Evolutionary conservation across 1,140 invertebrate genomes (phyloP).

Genomic region (Reticulitermes speratus): DNA sequence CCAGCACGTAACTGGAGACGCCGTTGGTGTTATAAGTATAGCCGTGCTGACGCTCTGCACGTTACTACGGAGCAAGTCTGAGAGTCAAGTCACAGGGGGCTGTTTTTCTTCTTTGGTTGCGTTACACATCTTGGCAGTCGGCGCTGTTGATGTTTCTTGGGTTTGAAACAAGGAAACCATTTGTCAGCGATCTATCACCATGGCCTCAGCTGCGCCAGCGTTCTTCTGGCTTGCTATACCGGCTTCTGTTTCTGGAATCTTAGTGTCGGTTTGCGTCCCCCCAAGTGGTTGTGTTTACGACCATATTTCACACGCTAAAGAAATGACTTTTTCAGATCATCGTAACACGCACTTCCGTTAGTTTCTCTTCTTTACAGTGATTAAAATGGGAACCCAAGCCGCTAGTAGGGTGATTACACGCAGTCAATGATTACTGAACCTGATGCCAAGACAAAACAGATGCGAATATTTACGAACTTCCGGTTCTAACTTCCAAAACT

Average conservation of each 20-base stretch:
- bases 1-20: constrained; percentile 2
- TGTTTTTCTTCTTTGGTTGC: not conserved
- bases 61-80: not conserved
- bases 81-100: not conserved
- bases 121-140: constrained; percentile 9
- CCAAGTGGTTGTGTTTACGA: not conserved
- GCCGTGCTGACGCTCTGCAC: not conserved
- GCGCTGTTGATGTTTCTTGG: constrained; percentile 4
- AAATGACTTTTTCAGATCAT: not conserved
- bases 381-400: not conserved
- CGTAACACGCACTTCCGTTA: not conserved
- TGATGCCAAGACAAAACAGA: not conserved
- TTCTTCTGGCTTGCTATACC: not conserved
- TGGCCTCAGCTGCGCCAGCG: not conserved
- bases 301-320: not conserved
- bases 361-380: not conserved
- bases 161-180: constrained; percentile 16
- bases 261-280: not conserved
- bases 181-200: constrained; percentile 14
- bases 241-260: constrained; percentile 8
- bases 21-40: not conserved
- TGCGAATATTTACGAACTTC: not conserved
- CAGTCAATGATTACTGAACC: not conserved
- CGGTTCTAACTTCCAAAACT: not conserved
- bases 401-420: not conserved